Base-by-base conservation (phyloP, 1,140 invertebrate genomes). In the Drosophila mojavensis region DNA sequence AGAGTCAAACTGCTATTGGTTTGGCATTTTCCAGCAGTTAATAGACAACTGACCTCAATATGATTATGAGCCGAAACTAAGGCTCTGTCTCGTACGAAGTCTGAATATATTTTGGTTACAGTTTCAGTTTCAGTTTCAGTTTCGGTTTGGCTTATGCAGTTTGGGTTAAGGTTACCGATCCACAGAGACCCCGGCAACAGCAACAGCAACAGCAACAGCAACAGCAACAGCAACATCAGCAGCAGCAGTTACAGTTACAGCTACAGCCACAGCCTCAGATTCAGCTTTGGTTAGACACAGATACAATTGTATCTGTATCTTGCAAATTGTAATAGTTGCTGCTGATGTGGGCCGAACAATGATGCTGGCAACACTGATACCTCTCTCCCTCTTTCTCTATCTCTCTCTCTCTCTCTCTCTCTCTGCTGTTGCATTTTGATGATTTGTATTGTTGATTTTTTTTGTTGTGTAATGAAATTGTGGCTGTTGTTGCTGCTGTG, bases 81-180 rank as follows among this genome's bases (percentile, higher is more conserved):
- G 60, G 41, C 60, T 39, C 5, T 17, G 33, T 50, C 48, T 26
- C 20, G 48, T 10, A 5, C 11, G 43, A 17, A 47, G 5, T 17
- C n/a, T 13, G 15, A 48, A 53, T 55, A 28, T 20, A 43, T 71
- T 50, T 65, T 54, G n/a, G 17, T 72, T 59, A 66, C 36, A 33
- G 33, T 65, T 51, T 24, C 3, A 33, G 58, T 47, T 54, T 64
- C 36, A 28, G 15, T 56, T 55, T 11, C 7, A 54, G 28, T 41
- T 58, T 43, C 20, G 20, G 24, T 24, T 60, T 43, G 26, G 24
- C 17, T 17, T 62, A 45, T 55, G 55, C 55, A 62, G 61, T 75
- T 76, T 51, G 74, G 77, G 74, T 68, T 76, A 76, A 79, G 63
- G 63, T 79, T 66, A 48, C n/a, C 33, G 61, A 55, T 30, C 70